phyloP scores from a whole-genome alignment of 2,888 invertebrate species.

The Lumbricus terrestris region DNA sequence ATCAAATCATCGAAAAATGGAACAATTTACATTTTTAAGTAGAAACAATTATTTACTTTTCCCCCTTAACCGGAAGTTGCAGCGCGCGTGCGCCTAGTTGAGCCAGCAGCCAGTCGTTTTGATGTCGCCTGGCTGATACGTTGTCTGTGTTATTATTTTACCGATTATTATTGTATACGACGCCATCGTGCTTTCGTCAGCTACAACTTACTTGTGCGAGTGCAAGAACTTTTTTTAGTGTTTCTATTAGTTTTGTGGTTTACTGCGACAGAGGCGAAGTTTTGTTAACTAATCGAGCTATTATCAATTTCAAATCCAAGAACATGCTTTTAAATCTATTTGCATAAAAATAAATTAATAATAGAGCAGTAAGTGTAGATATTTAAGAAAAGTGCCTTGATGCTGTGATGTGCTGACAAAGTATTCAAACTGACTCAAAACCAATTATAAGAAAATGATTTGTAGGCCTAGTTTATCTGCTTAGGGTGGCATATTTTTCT shows the following conservation, averaged over 20 bases:
- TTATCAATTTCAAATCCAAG: not conserved
- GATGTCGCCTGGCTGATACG: not conserved
- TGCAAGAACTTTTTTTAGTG: not conserved
- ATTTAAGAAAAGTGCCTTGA: not conserved
- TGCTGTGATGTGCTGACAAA: not conserved
- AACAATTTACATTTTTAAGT: too few relatives aligned
- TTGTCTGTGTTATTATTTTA: constrained; percentile 3
- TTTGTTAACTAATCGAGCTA: not conserved
- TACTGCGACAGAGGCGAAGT: not conserved
- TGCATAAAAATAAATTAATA: not conserved
- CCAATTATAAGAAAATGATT: too few relatives aligned
- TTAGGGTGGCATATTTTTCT: too few relatives aligned
- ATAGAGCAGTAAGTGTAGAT: not conserved
- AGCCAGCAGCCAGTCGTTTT: not conserved
- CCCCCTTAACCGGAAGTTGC: not conserved
- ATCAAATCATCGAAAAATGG: too few relatives aligned
- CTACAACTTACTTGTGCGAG: constrained; percentile 11
- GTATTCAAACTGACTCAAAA: too few relatives aligned
- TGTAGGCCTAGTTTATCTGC: too few relatives aligned
- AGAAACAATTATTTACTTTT: not conserved
- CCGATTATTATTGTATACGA: not conserved
- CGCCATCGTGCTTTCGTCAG: constrained; percentile 14
- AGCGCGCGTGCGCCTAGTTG: not conserved
- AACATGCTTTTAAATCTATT: not conserved
- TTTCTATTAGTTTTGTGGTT: not conserved